Conservation (phyloP, 2,113 vertebrate species). For the Solea solea region DNA sequence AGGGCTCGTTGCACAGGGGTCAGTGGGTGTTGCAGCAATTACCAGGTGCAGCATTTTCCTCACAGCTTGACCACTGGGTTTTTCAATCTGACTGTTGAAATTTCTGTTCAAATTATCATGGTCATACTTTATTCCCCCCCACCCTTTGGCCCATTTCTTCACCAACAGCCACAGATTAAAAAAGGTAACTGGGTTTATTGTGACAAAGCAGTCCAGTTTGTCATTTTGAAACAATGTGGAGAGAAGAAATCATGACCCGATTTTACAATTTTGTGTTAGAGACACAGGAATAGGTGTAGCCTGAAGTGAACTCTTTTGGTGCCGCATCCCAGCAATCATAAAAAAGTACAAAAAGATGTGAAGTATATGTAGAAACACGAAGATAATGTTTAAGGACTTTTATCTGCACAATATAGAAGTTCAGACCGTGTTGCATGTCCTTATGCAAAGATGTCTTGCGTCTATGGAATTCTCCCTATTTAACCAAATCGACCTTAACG, state of each 20-base stretch:
- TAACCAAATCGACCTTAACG: neutral
- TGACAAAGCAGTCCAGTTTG: neutral
- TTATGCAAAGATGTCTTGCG: neutral
- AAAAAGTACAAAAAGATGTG: neutral
- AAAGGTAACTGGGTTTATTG: neutral
- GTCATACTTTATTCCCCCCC: conserved; percentile 7
- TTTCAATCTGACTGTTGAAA: conserved; percentile 53
- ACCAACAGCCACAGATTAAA: neutral
- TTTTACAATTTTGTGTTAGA: too few relatives aligned
- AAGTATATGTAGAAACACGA: neutral
- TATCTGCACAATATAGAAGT: too few relatives aligned
- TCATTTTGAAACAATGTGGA: too few relatives aligned
- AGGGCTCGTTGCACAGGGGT: conserved; percentile 56
- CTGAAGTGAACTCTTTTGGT: too few relatives aligned
- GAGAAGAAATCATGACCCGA: too few relatives aligned
- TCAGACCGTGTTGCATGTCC: neutral
- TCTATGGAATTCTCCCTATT: neutral
- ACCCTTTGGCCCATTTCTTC: neutral
- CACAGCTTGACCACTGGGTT: conserved; percentile 67
- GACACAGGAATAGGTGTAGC: too few relatives aligned
- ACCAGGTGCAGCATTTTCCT: conserved; percentile 53
- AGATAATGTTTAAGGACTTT: too few relatives aligned
- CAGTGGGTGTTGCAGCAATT: conserved; percentile 71
- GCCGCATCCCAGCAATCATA: too few relatives aligned
- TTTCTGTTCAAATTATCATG: conserved; percentile 48